Base-by-base conservation (phyloP, 2,888 invertebrate species). In the Eucera pruinosa region DNA sequence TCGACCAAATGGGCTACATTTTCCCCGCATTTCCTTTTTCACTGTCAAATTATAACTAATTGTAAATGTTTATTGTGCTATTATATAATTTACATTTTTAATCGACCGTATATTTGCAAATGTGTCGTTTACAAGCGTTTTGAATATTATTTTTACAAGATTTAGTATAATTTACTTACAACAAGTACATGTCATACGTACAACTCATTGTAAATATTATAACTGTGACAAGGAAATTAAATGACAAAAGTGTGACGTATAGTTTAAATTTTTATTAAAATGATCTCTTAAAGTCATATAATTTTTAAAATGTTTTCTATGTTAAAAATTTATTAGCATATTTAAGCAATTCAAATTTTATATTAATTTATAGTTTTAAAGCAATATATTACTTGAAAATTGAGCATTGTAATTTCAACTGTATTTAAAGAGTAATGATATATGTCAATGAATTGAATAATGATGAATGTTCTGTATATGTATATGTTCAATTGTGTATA, bases 11-110 rank as follows among this genome's bases (percentile, higher is more conserved):
- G 33, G 33, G 33, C 33, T 33, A 33, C 33, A 7, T 33, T 47
- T 30, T 41, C 36, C 9, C 36, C 9, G 36, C 11, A 11, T 6
- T 23, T 39, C 11, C n/a, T 33, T 47, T 54, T 55, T n/a, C 20
- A 15, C 36, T 23, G 33, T 39, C 30, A 11, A 6, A 33, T n/a
- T 27, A 58, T 33, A 39, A 2, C 30, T 15, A 30, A 30, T 9
- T 39, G 39, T 52, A 23, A 64, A 65, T 73, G 73, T 73, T 75
- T 73, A 58, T 20, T 52, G 23, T 52, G 27, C 33, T 50, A 13
- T 41, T 41, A 39, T 48, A 62, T 2, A 23, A 5, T 43, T 33
- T 25, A 23, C 15, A 47, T 72, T 39, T 48, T 25, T 62, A 13
- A 33, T 50, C 41, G 50, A 15, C 72, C 36, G 20, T 61, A 18